Evolutionary conservation across 2,113 vertebrate species (phyloP).

Genomic region (Hassar affinis): DNA sequence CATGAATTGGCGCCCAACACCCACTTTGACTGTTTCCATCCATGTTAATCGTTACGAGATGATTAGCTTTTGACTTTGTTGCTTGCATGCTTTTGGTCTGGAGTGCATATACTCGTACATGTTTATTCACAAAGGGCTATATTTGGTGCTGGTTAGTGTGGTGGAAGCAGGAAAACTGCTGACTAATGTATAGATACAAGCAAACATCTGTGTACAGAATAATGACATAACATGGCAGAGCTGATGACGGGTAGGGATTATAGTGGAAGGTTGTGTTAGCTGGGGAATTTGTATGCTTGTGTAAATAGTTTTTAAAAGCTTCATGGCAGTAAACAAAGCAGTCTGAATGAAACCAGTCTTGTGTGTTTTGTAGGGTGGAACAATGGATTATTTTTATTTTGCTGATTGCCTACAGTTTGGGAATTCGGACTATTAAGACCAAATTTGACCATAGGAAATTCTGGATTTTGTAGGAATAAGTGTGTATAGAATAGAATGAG

Average conservation of each 20-base stretch:
- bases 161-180: not conserved
- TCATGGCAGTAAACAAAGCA: conserved; percentile 1
- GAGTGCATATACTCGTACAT: not conserved
- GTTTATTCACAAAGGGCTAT: not conserved
- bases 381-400: not conserved
- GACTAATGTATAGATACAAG: conserved; percentile 29
- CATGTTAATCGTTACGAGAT: not conserved
- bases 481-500: not conserved
- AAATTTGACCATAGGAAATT: not conserved
- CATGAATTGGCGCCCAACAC: not conserved
- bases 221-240: conserved; percentile 47
- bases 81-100: not conserved
- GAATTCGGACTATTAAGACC: not conserved
- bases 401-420: not conserved
- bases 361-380: conserved; percentile 5
- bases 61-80: not conserved
- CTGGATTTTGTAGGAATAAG: not conserved
- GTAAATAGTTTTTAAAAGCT: conserved; percentile 32
- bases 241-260: conserved; percentile 46
- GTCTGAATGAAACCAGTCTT: not conserved
- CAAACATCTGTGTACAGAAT: conserved; percentile 31
- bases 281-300: conserved; percentile 23
- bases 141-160: not conserved
- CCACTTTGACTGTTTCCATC: not conserved
- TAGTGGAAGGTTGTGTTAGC: conserved; percentile 35